Conservation (phyloP, 2,797 vertebrate species). For the Dendrocincla tyrannina region DNA sequence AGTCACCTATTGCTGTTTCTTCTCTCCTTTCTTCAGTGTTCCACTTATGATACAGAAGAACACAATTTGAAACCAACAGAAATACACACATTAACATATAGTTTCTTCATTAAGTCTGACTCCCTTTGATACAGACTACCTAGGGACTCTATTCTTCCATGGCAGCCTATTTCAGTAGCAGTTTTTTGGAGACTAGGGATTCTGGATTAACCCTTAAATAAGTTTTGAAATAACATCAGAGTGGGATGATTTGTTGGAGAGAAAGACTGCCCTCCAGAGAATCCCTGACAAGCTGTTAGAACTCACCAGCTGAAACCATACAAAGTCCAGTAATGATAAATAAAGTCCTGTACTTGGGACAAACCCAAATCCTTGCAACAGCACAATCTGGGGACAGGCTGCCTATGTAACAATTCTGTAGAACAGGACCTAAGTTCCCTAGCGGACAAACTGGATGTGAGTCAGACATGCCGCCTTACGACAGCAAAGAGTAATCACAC, state of each 20-base stretch:
- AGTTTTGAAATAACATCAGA: neutral
- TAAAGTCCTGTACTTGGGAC: neutral
- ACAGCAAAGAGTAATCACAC: neutral
- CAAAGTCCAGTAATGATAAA: neutral
- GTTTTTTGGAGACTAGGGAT: neutral
- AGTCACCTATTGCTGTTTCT: neutral
- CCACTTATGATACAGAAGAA: neutral
- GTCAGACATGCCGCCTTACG: neutral
- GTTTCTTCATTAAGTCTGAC: neutral
- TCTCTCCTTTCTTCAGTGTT: neutral
- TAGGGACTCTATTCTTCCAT: neutral
- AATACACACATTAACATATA: neutral
- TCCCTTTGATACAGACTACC: neutral
- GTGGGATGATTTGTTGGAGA: neutral
- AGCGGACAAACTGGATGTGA: neutral
- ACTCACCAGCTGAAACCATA: neutral
- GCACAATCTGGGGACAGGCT: neutral
- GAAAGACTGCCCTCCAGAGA: neutral
- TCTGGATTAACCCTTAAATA: neutral
- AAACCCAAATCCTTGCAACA: neutral
- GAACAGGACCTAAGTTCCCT: neutral
- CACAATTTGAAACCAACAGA: neutral
- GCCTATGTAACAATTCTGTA: neutral
- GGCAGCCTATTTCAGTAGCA: neutral
- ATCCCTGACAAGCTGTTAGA: neutral